phyloP scores from a whole-genome alignment of 2,888 invertebrate genomes.

The Cristatella mucedo region DNA sequence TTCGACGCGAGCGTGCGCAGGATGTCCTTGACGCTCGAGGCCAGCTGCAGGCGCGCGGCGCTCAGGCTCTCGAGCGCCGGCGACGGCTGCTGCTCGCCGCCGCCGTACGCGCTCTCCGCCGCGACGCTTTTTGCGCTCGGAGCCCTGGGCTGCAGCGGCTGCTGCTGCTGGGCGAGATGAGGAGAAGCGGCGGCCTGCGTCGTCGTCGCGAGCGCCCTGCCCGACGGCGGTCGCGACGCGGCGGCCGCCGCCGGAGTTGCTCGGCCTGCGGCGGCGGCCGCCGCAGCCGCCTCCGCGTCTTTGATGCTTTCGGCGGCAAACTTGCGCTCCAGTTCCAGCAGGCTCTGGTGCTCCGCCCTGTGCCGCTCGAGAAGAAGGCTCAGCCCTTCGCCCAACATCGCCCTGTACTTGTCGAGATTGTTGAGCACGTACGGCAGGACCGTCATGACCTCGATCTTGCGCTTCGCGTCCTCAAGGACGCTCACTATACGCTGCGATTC shows the following conservation, averaged over 20 bases:
- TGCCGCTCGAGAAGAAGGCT: conserved; percentile 25
- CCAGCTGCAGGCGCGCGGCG: background rate
- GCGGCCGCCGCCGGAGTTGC: background rate
- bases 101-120: background rate
- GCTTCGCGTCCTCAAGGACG: conserved; percentile 32
- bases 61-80: background rate
- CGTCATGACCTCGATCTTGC: conserved; percentile 25
- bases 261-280: background rate
- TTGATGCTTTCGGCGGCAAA: background rate
- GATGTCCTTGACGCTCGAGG: conserved; percentile 20
- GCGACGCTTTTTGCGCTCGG: too few species aligned
- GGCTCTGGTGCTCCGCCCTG: conserved; percentile 21
- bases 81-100: background rate
- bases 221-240: background rate
- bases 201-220: background rate
- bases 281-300: background rate
- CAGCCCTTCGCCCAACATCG: conserved; percentile 26
- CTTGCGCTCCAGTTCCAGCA: conserved; percentile 19
- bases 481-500: conserved; percentile 37
- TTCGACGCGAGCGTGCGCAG: conserved; percentile 25
- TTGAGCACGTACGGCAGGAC: conserved; percentile 27
- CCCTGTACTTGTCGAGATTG: conserved; percentile 25
- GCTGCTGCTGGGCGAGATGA: too few species aligned
- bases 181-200: background rate
- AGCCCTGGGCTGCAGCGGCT: too few species aligned